Evolutionary conservation across 1,140 invertebrate genomes (phyloP), one percentile per base, ranked within the genome.

Genomic region (Plodia interpunctella): DNA sequence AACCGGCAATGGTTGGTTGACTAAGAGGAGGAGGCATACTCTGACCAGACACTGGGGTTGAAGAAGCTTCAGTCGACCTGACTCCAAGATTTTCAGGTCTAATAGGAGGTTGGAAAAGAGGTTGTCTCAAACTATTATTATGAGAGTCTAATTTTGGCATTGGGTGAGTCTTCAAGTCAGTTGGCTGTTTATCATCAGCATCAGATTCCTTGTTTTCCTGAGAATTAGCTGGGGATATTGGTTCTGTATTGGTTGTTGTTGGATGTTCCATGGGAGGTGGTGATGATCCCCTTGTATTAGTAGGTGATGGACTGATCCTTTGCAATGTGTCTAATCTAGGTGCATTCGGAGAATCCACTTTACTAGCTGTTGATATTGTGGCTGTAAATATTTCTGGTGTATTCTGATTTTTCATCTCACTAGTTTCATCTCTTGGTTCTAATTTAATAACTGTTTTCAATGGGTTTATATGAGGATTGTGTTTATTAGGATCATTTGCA

Each of bases 341-440:
- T 67, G 79, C 74, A 74, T 70, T 84, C 19, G 79, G 83, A 28
- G 81, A 88, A 71, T 80, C 90, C 49, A 83, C 88, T 74, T 80
- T 86, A 65, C 72, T 82, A 15, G 68, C 87, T 68, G 78, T 75
- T 55, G 83, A 83, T 70, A 90, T 87, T 30, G 87, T 89, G 25
- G 87, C 87, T 54, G 87, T 89, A 59, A 90, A 90, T 30, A 90
- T 82, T 74, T 90, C 88, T 44, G 83, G 76, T 53, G 83, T 84
- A 63, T 83, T 87, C 63, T 87, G 82, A 72, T 76, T 88, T 65
- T 92, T 92, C 61, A 91, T 73, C 68, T 92, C 92, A 71, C 78
- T 89, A 13, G 90, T 76, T 66, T 92, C 91, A 83, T 92, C 91
- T 73, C 91, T 83, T 0, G 91, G 91, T 77, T 92, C 91, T 54